Evolutionary conservation across 2,797 vertebrate species (phyloP).

Genomic region (Coreius guichenoti): DNA sequence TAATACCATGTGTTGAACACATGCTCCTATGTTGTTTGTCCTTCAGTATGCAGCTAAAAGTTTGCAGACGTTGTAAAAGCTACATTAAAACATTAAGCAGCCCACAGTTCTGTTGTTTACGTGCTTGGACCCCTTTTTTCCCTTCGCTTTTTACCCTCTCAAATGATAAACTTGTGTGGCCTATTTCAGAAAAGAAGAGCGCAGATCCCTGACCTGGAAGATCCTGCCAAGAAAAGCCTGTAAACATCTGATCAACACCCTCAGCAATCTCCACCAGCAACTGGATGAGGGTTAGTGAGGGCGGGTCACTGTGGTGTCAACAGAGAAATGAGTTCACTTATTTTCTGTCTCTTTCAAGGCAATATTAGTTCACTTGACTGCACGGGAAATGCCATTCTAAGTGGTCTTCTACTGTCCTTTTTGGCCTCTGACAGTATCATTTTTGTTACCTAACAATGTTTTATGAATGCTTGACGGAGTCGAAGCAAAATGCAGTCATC

Average conservation of each 20-base stretch:
- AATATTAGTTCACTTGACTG: constrained; percentile 21
- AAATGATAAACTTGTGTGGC: constrained; percentile 53
- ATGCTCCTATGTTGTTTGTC: constrained; percentile 52
- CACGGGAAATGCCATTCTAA: constrained; percentile 22
- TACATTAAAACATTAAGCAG: constrained; percentile 37
- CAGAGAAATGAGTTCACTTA: background rate
- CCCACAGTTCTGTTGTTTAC: constrained; percentile 27
- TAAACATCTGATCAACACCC: constrained; percentile 93
- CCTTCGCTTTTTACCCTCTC: constrained; percentile 8
- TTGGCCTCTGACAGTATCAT: constrained; percentile 37
- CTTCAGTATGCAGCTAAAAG: constrained; percentile 30
- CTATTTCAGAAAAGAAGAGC: constrained; percentile 90
- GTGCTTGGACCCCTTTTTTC: background rate
- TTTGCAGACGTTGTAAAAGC: constrained; percentile 26
- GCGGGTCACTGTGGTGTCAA: constrained; percentile 43
- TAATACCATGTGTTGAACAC: constrained; percentile 54
- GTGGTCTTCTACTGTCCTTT: constrained; percentile 19
- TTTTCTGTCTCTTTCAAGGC: constrained; percentile 16
- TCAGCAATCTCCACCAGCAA: constrained; percentile 92
- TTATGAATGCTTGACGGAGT: constrained; percentile 44
- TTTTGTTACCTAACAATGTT: constrained; percentile 47
- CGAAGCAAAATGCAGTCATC: constrained; percentile 30
- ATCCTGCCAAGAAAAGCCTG: constrained; percentile 96
- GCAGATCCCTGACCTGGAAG: constrained; percentile 94
- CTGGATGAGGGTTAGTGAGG: constrained; percentile 89